Evolutionary conservation across 2,797 vertebrate species (phyloP).

Genomic region (Leucoraja ocellata): DNA sequence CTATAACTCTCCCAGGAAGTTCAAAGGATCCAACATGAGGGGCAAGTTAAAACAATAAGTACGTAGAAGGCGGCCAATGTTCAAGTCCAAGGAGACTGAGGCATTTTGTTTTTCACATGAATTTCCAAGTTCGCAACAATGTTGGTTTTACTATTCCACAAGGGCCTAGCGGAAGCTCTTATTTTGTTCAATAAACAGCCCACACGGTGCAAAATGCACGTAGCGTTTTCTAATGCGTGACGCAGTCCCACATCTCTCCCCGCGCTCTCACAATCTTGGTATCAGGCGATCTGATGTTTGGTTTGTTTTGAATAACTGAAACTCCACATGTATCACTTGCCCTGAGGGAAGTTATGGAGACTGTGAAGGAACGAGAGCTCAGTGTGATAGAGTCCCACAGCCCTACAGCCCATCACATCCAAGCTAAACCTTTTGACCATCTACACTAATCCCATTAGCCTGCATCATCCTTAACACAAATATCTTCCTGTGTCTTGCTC

Average conservation of each 20-base stretch:
- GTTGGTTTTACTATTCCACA: not conserved
- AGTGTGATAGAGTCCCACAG: no score
- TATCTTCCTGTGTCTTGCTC: no score
- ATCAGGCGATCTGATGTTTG: not conserved
- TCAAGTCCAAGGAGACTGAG: not conserved
- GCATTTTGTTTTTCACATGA: not conserved
- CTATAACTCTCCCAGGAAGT: not conserved
- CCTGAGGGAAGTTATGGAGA: not conserved
- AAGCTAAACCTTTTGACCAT: no score
- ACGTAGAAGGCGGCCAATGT: not conserved
- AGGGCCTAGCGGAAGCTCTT: not conserved
- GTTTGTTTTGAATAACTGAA: not conserved
- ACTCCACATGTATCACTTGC: not conserved
- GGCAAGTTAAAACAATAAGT: not conserved
- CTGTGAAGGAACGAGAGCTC: not conserved
- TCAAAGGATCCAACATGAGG: not conserved
- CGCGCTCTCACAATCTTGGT: not conserved
- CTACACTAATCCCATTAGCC: no score
- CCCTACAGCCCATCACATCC: no score
- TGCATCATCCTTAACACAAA: no score
- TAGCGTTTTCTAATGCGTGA: not conserved
- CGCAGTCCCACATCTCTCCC: not conserved
- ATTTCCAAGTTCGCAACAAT: not conserved
- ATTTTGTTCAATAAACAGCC: not conserved
- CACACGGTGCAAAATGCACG: not conserved